A percentile compares a stretch with the other conserved stretches of the same genome.
Conservation (phyloP, 2,888 invertebrate species). For the Clusia tigrina region DNA sequence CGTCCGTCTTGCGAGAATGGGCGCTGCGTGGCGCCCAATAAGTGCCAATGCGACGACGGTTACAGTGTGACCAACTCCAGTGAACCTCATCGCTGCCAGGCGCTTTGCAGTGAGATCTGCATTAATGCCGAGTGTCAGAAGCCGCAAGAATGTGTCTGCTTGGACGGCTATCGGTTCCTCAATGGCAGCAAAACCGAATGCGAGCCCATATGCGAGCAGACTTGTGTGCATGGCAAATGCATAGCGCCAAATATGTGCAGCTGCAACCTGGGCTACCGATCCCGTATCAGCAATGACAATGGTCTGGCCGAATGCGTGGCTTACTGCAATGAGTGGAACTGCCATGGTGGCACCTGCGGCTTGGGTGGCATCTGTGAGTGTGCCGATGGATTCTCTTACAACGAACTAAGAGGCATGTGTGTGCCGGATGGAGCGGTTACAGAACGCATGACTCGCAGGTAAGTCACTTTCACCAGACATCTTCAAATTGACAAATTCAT, state of each 20-base stretch:
- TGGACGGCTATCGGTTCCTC: slow-evolving; percentile 58
- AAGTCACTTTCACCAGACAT: slow-evolving; percentile 18
- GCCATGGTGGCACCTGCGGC: slow-evolving; percentile 42
- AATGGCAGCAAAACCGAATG: slow-evolving; percentile 53
- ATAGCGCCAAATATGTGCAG: slow-evolving; percentile 64
- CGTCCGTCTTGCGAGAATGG: slow-evolving; percentile 62
- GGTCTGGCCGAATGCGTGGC: slow-evolving; percentile 38
- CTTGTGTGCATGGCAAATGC: slow-evolving; percentile 57
- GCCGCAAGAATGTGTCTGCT: slow-evolving; percentile 68
- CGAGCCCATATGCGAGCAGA: slow-evolving; percentile 50
- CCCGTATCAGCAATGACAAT: slow-evolving; percentile 35
- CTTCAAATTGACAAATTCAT: too few relatives aligned
- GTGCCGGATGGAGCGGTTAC: slow-evolving; percentile 23
- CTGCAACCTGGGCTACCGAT: slow-evolving; percentile 65
- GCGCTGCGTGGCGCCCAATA: slow-evolving; percentile 64
- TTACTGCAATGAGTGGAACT: slow-evolving; percentile 42
- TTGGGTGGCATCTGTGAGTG: slow-evolving; percentile 40
- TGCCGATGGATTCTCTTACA: slow-evolving; percentile 34
- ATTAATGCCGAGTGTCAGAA: slow-evolving; percentile 66
- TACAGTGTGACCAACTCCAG: slow-evolving; percentile 51
- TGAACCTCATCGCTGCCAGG: slow-evolving; percentile 49
- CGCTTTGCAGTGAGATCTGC: slow-evolving; percentile 51
- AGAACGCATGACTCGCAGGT: slow-evolving; percentile 36
- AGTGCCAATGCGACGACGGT: slow-evolving; percentile 65
- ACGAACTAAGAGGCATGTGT: slow-evolving; percentile 38